These are phyloP conservation scores for Neopipo cinnamomea DNA, from an alignment of 2,113 vertebrate species.

Conservation along the genomic window DNA sequence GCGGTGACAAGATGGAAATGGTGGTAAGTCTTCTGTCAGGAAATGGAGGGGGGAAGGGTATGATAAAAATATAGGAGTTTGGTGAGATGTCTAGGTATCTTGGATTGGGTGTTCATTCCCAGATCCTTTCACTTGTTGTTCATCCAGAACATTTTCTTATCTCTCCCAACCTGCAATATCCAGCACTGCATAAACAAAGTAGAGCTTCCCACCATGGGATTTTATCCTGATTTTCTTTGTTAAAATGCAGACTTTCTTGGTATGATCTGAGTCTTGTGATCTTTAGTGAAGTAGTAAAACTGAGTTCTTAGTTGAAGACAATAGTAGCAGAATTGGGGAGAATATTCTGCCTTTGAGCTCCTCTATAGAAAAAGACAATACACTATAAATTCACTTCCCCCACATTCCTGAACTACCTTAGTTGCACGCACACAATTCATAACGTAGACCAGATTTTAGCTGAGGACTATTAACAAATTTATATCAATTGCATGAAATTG, in stretches of 20 bases:
- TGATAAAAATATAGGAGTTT: neutral
- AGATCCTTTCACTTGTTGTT: neutral
- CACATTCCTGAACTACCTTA: neutral
- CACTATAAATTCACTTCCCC: neutral
- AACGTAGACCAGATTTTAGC: neutral
- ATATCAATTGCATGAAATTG: neutral
- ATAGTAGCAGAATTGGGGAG: neutral
- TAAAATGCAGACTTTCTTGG: neutral
- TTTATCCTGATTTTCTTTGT: neutral
- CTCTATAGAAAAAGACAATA: neutral
- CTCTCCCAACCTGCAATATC: neutral
- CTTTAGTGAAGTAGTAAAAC: neutral
- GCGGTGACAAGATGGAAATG: neutral
- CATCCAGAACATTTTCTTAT: neutral
- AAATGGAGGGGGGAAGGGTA: rapidly evolving
- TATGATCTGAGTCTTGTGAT: neutral
- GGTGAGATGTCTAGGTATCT: neutral
- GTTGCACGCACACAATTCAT: neutral
- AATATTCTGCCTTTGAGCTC: neutral
- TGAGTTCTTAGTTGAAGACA: neutral
- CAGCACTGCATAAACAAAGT: neutral
- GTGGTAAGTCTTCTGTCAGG: neutral
- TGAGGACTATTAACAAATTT: neutral
- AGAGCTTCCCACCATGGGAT: neutral
- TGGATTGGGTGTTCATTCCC: neutral